Percentiles rank a stretch among this genome's conserved stretches.
Evolutionary conservation across 2,797 vertebrate species (phyloP).

Genomic region (Thripadectes ignobilis): DNA sequence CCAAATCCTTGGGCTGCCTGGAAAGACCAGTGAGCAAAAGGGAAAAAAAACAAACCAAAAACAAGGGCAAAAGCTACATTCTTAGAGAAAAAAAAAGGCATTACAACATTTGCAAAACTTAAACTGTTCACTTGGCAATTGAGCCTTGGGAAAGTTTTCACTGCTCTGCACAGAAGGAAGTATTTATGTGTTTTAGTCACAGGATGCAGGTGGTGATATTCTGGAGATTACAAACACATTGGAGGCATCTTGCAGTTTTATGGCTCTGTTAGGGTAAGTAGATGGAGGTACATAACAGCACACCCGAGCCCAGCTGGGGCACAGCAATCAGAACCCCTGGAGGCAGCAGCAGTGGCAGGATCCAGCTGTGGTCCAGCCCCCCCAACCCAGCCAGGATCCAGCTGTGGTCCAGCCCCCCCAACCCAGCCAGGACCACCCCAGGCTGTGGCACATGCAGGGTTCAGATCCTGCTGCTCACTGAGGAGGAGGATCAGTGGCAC

Average conservation of each 20-base stretch:
- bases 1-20: neutral
- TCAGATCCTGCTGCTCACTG: neutral
- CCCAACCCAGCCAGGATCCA: no score
- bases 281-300: neutral
- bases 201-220: slow-evolving; percentile 17
- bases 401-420: no score
- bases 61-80: neutral
- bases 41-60: neutral
- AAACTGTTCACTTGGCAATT: neutral
- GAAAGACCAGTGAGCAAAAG: neutral
- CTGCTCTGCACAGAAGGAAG: rapidly evolving
- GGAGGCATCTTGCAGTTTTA: neutral
- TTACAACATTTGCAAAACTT: neutral
- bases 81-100: neutral
- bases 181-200: neutral
- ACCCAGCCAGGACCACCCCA: rapidly evolving
- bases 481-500: neutral
- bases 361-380: neutral
- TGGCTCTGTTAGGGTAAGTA: neutral
- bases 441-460: rapidly evolving
- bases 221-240: neutral
- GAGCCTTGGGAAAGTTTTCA: neutral
- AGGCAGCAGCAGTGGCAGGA: neutral
- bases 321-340: neutral
- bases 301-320: neutral